These are phyloP conservation scores for Nothocercus nigrocapillus DNA, from an alignment of 2,113 vertebrate species.

Conservation along the genomic window DNA sequence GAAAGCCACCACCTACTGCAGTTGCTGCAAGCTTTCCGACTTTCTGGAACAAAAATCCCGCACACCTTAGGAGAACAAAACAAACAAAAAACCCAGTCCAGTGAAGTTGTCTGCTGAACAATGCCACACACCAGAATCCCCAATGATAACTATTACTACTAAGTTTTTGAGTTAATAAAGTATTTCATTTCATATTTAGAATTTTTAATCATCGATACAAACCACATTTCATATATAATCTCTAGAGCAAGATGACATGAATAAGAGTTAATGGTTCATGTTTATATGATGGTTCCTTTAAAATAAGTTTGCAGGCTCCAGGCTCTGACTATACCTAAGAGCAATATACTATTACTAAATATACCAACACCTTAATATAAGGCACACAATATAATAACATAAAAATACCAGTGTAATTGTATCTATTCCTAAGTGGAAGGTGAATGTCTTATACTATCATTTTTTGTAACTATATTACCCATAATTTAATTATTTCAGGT, in stretches of 20 bases:
- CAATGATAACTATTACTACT: background rate
- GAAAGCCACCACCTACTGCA: constrained; percentile 94
- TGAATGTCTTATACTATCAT: background rate
- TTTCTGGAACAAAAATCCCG: constrained; percentile 97
- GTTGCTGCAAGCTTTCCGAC: constrained; percentile 96
- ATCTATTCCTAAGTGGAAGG: background rate
- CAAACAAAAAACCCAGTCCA: constrained; percentile 48
- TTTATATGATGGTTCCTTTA: background rate
- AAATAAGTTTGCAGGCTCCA: background rate
- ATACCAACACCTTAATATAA: background rate
- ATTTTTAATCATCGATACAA: background rate
- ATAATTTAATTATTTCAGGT: background rate
- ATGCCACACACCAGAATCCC: background rate
- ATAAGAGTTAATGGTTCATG: background rate
- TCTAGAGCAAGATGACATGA: background rate
- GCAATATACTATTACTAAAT: background rate
- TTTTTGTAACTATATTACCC: background rate
- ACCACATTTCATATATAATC: background rate
- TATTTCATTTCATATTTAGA: background rate
- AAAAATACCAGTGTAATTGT: background rate
- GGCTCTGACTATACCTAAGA: background rate
- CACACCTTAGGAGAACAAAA: constrained; percentile 87
- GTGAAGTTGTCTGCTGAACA: constrained; percentile 36
- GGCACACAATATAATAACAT: background rate
- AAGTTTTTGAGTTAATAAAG: background rate